A percentile compares a stretch with the other conserved stretches of the same genome.
Evolutionary conservation across 2,113 vertebrate genomes (phyloP).

Genomic region (Martes martes): DNA sequence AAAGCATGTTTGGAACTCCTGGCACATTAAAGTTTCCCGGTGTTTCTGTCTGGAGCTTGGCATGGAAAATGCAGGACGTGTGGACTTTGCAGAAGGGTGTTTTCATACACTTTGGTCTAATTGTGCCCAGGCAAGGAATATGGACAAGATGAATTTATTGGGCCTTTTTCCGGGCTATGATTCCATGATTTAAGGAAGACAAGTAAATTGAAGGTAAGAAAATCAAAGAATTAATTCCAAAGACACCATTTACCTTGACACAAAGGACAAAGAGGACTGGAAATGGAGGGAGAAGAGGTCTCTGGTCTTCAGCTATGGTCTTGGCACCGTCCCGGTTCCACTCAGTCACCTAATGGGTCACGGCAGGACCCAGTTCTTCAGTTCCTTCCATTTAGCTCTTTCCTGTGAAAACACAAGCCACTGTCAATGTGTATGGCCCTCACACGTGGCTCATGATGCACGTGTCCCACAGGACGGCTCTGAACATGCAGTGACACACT

Average conservation of each 20-base stretch:
- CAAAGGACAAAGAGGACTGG: neutral
- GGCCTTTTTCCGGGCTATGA: too few species aligned
- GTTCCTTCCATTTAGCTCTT: neutral
- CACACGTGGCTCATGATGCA: fast-evolving
- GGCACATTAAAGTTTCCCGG: fast-evolving
- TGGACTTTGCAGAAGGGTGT: neutral
- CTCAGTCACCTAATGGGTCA: fast-evolving
- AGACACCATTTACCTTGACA: neutral
- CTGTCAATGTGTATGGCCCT: fast-evolving
- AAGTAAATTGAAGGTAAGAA: neutral
- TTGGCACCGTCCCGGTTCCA: fast-evolving
- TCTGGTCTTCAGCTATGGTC: fast-evolving
- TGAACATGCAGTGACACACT: fast-evolving
- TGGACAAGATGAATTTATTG: fast-evolving
- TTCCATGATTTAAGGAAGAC: neutral
- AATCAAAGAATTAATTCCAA: neutral
- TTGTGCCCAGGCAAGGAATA: fast-evolving
- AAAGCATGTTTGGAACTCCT: fast-evolving
- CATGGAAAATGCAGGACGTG: fast-evolving
- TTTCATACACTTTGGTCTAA: fast-evolving
- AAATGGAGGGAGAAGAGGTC: fast-evolving
- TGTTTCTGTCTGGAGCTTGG: fast-evolving
- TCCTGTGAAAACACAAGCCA: neutral
- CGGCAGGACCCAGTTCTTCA: fast-evolving
- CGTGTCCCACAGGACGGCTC: fast-evolving